Evolutionary conservation across 2,888 invertebrate species (phyloP), one percentile per base, ranked within the genome.

Genomic region (Smittia aterrima): DNA sequence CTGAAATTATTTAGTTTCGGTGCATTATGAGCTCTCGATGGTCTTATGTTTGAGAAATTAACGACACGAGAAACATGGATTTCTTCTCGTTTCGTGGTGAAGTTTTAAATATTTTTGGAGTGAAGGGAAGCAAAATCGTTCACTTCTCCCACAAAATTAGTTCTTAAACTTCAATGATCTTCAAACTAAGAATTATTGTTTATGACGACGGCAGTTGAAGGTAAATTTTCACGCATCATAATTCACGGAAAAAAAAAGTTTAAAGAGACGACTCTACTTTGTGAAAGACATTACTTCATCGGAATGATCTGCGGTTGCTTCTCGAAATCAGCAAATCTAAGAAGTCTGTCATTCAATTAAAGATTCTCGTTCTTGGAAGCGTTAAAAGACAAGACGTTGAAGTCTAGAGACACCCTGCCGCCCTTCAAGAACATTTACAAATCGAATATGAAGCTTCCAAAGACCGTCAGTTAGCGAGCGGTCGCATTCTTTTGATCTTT

Each of bases 11-110:
- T 71, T 71, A 54, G 70, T 54, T 71, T 20, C 70, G 70, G 70
- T 71, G 54, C 70, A 71, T 71, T 71, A 68, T 68, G 68, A 68
- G 47, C 25, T n/a, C n/a, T 71, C 53, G 22, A 18, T 22, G 20
- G 2, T 68, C 41, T 47, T 68, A 68, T 47, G 40, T 66, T 68
- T 3, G 58, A 71, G 53, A 71, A 71, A 54, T 54, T 71, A 71
- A 71, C 53, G 70, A 71, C 53, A 53, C 53, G 53, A 53, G 22
- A 24, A 41, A 25, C 40, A n/a, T 68, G 13, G 66, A 38, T 68
- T 41, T 66, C 38, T 18, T 66, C 66, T 66, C 27, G n/a, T 66
- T 22, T n/a, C n/a, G n/a, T n/a, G n/a, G n/a, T n/a, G n/a, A n/a
- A n/a, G n/a, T n/a, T 32, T 32, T 9, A 32, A 9, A 32, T 3